Evolutionary conservation across 1,140 invertebrate genomes (phyloP).

Genomic region (Drosophila orosa): DNA sequence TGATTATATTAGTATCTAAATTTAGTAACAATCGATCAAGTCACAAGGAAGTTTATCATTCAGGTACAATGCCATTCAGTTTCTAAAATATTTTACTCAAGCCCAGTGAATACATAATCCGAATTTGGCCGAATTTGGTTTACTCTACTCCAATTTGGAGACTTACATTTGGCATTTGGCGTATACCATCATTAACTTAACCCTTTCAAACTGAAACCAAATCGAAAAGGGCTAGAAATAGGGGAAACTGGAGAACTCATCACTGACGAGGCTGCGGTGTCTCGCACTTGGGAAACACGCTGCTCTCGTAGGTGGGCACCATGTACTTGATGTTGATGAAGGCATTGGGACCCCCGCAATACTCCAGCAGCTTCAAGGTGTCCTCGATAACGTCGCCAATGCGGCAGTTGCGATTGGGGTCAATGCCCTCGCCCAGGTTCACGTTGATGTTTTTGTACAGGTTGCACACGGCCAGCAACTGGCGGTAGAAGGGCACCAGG

Average conservation of each 20-base stretch:
- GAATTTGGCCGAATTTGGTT: conserved; percentile 13
- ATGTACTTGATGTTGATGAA: conserved; percentile 99
- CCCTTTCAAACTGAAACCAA: conserved; percentile 1
- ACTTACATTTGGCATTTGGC: not conserved
- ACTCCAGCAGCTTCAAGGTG: conserved; percentile 94
- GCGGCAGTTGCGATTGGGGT: conserved; percentile 92
- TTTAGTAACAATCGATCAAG: not conserved
- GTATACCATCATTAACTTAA: not conserved
- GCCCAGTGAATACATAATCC: conserved; percentile 2
- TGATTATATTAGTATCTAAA: not conserved
- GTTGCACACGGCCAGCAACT: conserved; percentile 95
- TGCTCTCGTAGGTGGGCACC: conserved; percentile 98
- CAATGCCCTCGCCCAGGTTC: conserved; percentile 91
- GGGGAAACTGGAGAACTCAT: conserved; percentile 1
- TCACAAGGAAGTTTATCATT: not conserved
- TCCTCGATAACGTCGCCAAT: conserved; percentile 96
- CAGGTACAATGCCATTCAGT: not conserved
- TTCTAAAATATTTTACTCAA: not conserved
- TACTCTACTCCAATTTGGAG: conserved; percentile 29
- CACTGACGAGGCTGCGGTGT: conserved; percentile 85
- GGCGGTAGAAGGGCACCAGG: conserved; percentile 96
- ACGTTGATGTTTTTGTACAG: conserved; percentile 95
- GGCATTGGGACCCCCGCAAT: conserved; percentile 95
- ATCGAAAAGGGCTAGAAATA: not conserved
- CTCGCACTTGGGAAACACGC: conserved; percentile 85